Evolutionary conservation across 2,888 invertebrate genomes (phyloP), one percentile per base, ranked within the genome.

Genomic region (Caenorhabditis zanzibari): DNA sequence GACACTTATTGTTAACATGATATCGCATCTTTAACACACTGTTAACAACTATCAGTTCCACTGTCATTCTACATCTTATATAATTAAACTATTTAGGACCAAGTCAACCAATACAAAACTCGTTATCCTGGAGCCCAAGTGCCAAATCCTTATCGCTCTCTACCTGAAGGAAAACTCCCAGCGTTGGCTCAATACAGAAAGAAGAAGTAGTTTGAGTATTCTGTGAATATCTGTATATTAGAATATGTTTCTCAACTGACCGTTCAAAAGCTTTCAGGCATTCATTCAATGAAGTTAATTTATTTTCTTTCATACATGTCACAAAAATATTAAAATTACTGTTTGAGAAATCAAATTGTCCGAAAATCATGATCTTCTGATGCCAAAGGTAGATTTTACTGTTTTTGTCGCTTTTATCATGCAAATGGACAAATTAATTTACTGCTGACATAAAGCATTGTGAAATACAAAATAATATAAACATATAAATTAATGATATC

Each of bases 121-220:
- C 76, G 79, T 0, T 87, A 82, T 47, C 87, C 87, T 1, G 74
- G 77, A 19, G 81, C 85, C 2, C 80, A 80, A 12, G 85, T 87
- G 7, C 71, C 80, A 16, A 87, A 87, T 49, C 87, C 87, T 1
- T 87, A 87, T 47, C 71, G 76, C 22, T n/a, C 68, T 3, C 81
- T 87, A 4, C 87, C 87, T 12, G 84, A 85, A 44, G 87, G 87
- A 24, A 83, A 87, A 76, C 77, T 87, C 0, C 86, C 86, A 49
- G 84, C 86, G 7, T 71, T 87, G n/a, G 63, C 79, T 19, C 79
- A 79, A 16, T 79, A 79, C 47, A 38, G 54, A 35, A 66, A 32
- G 59, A 71, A 64, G 22, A 63, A 71, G 69, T 77, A 54, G 38
- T 47, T 3, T 24, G 3, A 22, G n/a, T 22, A 26, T 56, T 44